Percentiles rank a stretch among this genome's conserved stretches.
phyloP scores from a whole-genome alignment of 2,888 invertebrate genomes.

The Caenorhabditis macrosperma region DNA sequence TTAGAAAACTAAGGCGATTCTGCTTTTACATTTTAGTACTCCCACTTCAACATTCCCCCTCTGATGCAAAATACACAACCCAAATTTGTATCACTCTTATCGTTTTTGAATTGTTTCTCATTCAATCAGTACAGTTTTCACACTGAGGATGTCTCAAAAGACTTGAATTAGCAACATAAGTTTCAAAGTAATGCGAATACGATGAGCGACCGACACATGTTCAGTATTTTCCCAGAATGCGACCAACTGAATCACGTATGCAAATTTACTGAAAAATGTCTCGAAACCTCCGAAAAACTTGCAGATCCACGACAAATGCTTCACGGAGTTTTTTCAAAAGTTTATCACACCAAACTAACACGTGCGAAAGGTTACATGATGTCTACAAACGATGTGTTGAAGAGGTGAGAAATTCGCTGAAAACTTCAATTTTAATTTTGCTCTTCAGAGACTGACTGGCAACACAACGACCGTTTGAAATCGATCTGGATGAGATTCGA shows the following conservation, averaged over 20 bases:
- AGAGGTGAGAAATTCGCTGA: slow-evolving; percentile 76
- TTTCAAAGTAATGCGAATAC: slow-evolving; percentile 32
- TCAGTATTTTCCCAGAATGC: slow-evolving; percentile 94
- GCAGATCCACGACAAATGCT: slow-evolving; percentile 79
- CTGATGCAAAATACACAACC: too few species aligned
- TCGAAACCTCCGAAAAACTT: slow-evolving; percentile 15
- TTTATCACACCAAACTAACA: slow-evolving; percentile 83
- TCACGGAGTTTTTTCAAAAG: slow-evolving; percentile 78
- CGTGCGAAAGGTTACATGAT: slow-evolving; percentile 90
- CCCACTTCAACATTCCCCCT: too few species aligned
- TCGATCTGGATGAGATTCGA: slow-evolving; percentile 80
- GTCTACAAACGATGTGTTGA: slow-evolving; percentile 94
- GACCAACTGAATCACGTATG: slow-evolving; percentile 88
- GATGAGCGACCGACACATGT: slow-evolving; percentile 84
- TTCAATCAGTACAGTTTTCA: too few species aligned
- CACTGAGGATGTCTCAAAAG: too few species aligned
- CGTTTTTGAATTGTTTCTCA: too few species aligned
- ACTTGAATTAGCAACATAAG: too few species aligned
- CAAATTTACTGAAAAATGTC: background rate
- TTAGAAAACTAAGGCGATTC: too few species aligned
- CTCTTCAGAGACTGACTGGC: slow-evolving; percentile 73
- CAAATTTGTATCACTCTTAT: too few species aligned
- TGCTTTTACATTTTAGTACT: too few species aligned
- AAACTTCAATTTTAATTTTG: too few species aligned
- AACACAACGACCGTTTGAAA: slow-evolving; percentile 77